Conservation (phyloP, 2,113 vertebrate genomes). For the Zosterops pallidus region DNA sequence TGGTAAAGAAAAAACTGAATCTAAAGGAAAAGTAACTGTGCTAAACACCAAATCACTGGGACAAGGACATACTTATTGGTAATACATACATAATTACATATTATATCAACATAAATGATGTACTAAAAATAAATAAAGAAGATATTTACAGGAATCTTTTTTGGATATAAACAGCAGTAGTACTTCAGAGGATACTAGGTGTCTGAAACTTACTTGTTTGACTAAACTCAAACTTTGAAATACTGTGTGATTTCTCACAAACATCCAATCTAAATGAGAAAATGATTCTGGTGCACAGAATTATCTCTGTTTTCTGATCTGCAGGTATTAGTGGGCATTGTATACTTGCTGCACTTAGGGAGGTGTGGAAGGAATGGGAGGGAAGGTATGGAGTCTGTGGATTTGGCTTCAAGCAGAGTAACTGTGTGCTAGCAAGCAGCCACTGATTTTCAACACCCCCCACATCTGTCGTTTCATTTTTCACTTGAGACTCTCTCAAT, state of each 20-base stretch:
- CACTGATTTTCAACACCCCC: neutral
- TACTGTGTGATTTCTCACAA: neutral
- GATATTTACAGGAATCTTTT: neutral
- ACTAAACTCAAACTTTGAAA: neutral
- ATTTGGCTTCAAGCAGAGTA: conserved; percentile 22
- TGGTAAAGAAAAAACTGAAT: neutral
- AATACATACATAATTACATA: neutral
- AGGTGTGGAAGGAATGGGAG: neutral
- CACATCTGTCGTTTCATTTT: neutral
- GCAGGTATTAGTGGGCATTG: neutral
- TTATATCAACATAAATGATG: neutral
- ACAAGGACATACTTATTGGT: neutral
- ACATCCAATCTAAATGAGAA: neutral
- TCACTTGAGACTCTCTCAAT: conserved; percentile 19
- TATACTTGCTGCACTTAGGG: neutral
- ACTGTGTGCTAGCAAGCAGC: neutral
- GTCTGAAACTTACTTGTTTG: neutral
- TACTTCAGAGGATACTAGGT: neutral
- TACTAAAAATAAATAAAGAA: neutral
- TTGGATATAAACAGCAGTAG: neutral
- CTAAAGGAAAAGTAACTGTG: neutral
- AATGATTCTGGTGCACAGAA: neutral
- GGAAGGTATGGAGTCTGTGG: neutral
- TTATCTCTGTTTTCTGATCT: neutral
- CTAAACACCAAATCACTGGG: neutral